Conservation (phyloP, 92 coral and sea anemone species). For the Meandrina meandrites region DNA sequence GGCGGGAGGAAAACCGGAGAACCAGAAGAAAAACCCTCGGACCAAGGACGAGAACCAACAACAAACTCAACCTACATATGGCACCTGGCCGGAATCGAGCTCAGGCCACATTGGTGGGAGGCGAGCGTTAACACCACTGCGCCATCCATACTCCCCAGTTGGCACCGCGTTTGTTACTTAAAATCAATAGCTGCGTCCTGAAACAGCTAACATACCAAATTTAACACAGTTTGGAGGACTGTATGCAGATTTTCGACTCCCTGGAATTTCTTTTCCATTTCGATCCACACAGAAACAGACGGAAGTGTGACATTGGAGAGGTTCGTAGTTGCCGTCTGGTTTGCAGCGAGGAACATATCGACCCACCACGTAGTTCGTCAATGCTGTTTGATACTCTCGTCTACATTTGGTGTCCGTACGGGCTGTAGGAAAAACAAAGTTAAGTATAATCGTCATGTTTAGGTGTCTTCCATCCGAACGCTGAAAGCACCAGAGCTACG, state of each 20-base stretch:
- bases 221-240: conserved; percentile 72
- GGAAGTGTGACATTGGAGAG: conserved; percentile 82
- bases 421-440: conserved; percentile 21
- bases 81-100: too few relatives aligned
- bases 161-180: background rate
- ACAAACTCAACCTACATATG: too few relatives aligned
- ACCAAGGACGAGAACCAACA: too few relatives aligned
- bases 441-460: background rate
- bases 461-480: background rate
- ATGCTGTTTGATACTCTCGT: conserved; percentile 66
- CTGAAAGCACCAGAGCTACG: background rate
- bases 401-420: conserved; percentile 66
- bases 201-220: conserved; percentile 44
- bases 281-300: conserved; percentile 83
- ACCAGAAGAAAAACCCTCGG: too few relatives aligned
- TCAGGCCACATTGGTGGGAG: too few relatives aligned
- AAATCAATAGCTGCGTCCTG: background rate
- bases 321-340: conserved; percentile 76
- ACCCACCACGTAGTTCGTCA: conserved; percentile 72
- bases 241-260: conserved; percentile 66
- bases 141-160: too few relatives aligned
- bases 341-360: conserved; percentile 83
- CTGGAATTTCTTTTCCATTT: conserved; percentile 73
- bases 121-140: too few relatives aligned
- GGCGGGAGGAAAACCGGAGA: too few relatives aligned